Evolutionary conservation across 2,797 vertebrate species (phyloP), one percentile per base, ranked within the genome.

Genomic region (Poecile montanus): DNA sequence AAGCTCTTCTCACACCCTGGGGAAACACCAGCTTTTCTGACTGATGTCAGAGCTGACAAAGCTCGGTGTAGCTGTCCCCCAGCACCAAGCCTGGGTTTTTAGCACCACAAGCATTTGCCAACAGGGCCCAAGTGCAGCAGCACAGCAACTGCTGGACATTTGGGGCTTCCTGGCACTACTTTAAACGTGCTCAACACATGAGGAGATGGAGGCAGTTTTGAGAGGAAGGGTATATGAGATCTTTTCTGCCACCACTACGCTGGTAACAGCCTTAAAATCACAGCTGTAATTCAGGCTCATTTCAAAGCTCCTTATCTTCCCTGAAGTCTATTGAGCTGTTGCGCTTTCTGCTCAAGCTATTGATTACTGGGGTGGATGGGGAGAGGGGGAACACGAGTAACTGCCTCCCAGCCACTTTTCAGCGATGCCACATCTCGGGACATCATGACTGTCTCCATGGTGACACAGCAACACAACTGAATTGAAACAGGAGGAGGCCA

Each of bases 401-500:
- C 47, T 86, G 60, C 79, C 70, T 92, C 54, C 47, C 70, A 42
- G 71, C 36, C 61, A 70, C 61, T 67, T 67, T 12, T 20, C 51
- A 67, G 45, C 18, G 70, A 91, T 83, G 57, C 62, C 26, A 56
- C 50, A 87, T 85, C 81, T 72, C 3, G 4, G 91, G 93, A 95
- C 90, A 92, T 93, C 95, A 95, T 0, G 0, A 48, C 14, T 70
- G 71, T 96, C 83, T 92, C 96, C 94, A 94, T 70, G 48, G 93
- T 11, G 29, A 94, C 75, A 54, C 32, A 65, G 84, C 74, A 88
- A 94, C 80, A 93, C 54, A 63, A 79, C 67, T 51, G 81, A 83
- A 85, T 29, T 30, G 2, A 22, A 95, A 85, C 75, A 94, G 89
- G 62, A 91, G 94, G 74, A 53, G 56, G 93, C 73, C 89, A 96